Conservation (phyloP, 2,113 vertebrate species). For the Orthochromis indermauri region DNA sequence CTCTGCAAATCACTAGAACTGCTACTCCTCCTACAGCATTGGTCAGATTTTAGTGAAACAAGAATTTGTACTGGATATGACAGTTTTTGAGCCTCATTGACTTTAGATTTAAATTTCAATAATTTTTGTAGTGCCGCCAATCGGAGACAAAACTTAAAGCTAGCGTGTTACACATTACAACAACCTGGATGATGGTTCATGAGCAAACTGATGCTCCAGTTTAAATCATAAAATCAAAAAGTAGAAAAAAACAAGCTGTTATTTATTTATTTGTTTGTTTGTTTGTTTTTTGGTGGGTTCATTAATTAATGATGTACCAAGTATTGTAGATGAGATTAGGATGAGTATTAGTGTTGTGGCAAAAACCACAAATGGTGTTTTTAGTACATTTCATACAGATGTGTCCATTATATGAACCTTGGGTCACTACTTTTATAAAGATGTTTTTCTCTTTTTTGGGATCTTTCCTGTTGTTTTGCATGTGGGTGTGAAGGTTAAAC, state of each 20-base stretch:
- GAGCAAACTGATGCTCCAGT: background rate
- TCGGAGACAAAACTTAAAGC: background rate
- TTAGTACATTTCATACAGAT: background rate
- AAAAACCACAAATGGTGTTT: background rate
- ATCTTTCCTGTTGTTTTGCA: background rate
- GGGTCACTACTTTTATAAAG: background rate
- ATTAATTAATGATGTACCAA: background rate
- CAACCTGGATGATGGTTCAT: background rate
- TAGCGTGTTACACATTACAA: background rate
- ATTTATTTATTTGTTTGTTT: background rate
- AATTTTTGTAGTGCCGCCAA: background rate
- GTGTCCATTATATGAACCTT: background rate
- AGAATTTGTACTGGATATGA: too few species aligned
- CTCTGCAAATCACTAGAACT: too few species aligned
- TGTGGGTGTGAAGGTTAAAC: background rate
- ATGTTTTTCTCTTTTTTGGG: background rate
- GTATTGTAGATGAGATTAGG: background rate
- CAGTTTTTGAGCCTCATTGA: background rate
- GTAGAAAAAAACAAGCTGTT: background rate
- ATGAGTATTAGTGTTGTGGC: background rate
- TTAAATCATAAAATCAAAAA: background rate
- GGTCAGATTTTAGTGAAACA: too few species aligned
- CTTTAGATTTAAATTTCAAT: background rate
- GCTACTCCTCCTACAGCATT: too few species aligned
- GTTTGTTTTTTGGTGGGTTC: background rate